Percentiles rank a stretch among this genome's conserved stretches.
These are phyloP conservation scores for Clostera curtula DNA, from an alignment of 2,888 invertebrate species.

Conservation along the genomic window DNA sequence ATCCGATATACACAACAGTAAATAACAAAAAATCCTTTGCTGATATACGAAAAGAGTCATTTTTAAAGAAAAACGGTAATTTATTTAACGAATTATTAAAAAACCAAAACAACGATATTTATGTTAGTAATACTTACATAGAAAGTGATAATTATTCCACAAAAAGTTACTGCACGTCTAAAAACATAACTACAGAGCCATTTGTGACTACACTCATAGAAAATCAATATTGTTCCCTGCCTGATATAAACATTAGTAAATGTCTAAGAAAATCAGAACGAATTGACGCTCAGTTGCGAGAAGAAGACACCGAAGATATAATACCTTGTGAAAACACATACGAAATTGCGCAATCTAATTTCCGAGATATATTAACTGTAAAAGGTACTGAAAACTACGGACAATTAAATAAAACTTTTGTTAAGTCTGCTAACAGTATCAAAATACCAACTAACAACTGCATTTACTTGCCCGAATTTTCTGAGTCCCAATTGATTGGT, in stretches of 20 bases:
- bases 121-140: conserved; percentile 55
- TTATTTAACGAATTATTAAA: conserved; percentile 47
- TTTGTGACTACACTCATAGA: conserved; percentile 72
- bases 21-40: conserved; percentile 74
- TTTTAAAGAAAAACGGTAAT: conserved; percentile 49
- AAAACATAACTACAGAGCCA: conserved; percentile 67
- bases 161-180: conserved; percentile 55
- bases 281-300: conserved; percentile 80
- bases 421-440: conserved; percentile 27
- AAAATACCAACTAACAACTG: conserved; percentile 33
- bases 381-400: conserved; percentile 55
- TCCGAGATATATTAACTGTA: conserved; percentile 51
- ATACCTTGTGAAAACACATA: conserved; percentile 60
- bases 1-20: conserved; percentile 61
- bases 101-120: conserved; percentile 50
- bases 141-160: conserved; percentile 55
- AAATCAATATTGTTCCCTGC: conserved; percentile 82
- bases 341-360: conserved; percentile 62
- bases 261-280: conserved; percentile 81
- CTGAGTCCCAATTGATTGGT: conserved; percentile 49
- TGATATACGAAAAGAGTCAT: conserved; percentile 56
- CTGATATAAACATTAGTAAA: conserved; percentile 81
- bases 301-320: conserved; percentile 63
- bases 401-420: conserved; percentile 51
- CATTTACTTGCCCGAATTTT: conserved; percentile 42